Evolutionary conservation across 2,888 invertebrate genomes (phyloP), one percentile per base, ranked within the genome.

Genomic region (Hartigia nigra): DNA sequence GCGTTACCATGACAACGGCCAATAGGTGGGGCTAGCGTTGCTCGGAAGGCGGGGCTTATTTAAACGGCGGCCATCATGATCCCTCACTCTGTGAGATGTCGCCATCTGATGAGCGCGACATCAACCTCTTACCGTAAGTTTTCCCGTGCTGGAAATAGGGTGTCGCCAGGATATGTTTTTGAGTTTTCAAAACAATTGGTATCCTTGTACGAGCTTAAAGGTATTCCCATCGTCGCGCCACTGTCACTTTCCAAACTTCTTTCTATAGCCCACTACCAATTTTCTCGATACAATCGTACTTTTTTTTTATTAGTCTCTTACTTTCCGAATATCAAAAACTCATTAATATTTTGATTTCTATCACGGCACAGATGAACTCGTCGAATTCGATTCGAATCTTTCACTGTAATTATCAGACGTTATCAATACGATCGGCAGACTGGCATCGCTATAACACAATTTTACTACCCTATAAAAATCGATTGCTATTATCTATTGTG

Each of bases 61-160:
- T 5, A 31, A 12, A 14, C 76, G 85, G 87, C 90, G 88, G 91
- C 91, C 90, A 91, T 91, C 81, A 85, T 84, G 82, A 79, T 82
- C 80, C 79, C 79, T 77, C 79, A 78, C 87, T 81, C 90, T 87
- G 90, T 85, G 78, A 88, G 85, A 79, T 87, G 86, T 81, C 87
- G 90, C 88, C 89, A 86, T 79, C 91, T 90, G 81, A 80, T 69
- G 88, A 55, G 77, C 31, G 14, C 32, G 14, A 35, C 34, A 70
- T 55, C 34, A 36, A 70, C 32, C 74, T 31, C 78, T n/a, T 23
- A 12, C 34, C 1, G 37, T 23, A 5, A 36, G 31, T 36, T 55
- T 34, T 34, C 23, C 34, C 75, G 36, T 31, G 75, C 3, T 23
- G 78, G 81, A 72, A 55, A 31, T 74, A 72, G 70, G 74, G 36